Conservation (phyloP, 2,888 invertebrate genomes). For the Andrena marginata region DNA sequence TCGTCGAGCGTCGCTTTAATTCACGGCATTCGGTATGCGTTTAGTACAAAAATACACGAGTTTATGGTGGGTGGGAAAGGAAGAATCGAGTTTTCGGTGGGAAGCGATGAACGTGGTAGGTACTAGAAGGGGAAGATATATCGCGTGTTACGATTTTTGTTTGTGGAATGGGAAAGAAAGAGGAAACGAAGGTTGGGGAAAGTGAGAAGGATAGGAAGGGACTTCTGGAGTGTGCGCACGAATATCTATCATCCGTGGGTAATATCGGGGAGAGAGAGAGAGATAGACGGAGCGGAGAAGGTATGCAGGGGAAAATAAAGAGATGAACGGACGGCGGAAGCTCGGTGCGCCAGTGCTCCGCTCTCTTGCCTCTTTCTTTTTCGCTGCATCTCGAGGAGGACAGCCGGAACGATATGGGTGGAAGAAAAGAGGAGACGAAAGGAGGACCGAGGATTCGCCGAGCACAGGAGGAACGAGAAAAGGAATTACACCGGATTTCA, state of each 20-base stretch:
- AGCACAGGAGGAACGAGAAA: not conserved
- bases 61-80: slow-evolving; percentile 58
- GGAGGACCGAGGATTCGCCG: slow-evolving; percentile 9
- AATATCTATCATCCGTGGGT: slow-evolving; percentile 47
- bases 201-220: slow-evolving; percentile 19
- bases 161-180: slow-evolving; percentile 26
- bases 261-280: slow-evolving; percentile 16
- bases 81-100: slow-evolving; percentile 46
- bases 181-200: not conserved
- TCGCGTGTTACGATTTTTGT: slow-evolving; percentile 62
- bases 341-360: slow-evolving; percentile 13
- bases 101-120: slow-evolving; percentile 35
- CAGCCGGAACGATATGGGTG: slow-evolving; percentile 58
- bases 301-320: slow-evolving; percentile 37
- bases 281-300: not conserved
- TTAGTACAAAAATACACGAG: slow-evolving; percentile 78
- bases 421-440: slow-evolving; percentile 53
- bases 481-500: not conserved
- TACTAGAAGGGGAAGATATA: slow-evolving; percentile 50
- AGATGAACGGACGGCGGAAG: slow-evolving; percentile 34
- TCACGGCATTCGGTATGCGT: slow-evolving; percentile 74
- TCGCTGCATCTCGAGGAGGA: slow-evolving; percentile 45
- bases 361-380: slow-evolving; percentile 50
- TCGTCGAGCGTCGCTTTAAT: slow-evolving; percentile 42
- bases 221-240: slow-evolving; percentile 54